Evolutionary conservation across 2,888 invertebrate species (phyloP).

Genomic region (Drosophila stalkeri): DNA sequence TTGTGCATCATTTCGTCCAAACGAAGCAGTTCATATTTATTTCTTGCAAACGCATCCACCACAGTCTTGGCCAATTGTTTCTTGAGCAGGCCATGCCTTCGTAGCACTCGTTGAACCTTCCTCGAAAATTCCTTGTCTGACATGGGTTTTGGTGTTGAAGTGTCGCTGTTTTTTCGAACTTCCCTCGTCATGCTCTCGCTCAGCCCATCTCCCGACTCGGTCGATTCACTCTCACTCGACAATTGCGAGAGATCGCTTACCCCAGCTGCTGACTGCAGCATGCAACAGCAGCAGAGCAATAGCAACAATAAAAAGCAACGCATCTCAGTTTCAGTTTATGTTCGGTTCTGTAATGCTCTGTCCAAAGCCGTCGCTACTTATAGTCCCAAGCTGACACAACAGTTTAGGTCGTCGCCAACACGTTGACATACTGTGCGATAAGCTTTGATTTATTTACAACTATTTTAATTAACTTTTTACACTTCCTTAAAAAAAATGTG

Average conservation of each 20-base stretch:
- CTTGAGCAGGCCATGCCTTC: neutral
- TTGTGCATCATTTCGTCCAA: constrained; percentile 28
- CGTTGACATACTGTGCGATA: constrained; percentile 27
- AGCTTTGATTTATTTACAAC: constrained; percentile 32
- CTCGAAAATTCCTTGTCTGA: neutral
- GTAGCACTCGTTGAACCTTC: constrained; percentile 15
- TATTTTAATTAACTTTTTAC: constrained; percentile 42
- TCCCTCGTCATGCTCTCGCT: neutral
- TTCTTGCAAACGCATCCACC: neutral
- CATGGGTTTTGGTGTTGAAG: neutral
- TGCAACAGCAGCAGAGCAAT: constrained; percentile 11
- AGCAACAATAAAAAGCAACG: constrained; percentile 10
- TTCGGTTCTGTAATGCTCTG: neutral
- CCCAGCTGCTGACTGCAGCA: neutral
- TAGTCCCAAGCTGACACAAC: constrained; percentile 11
- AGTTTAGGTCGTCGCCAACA: neutral
- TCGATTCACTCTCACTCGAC: neutral
- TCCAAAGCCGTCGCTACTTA: constrained; percentile 16
- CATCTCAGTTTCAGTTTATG: constrained; percentile 10
- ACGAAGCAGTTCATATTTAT: constrained; percentile 5
- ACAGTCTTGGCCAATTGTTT: constrained; percentile 19
- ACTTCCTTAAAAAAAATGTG: constrained; percentile 1
- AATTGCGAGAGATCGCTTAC: neutral
- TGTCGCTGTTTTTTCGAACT: fast-evolving
- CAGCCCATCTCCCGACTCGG: neutral